A percentile compares a stretch with the other conserved stretches of the same genome.
Evolutionary conservation across 2,113 vertebrate species (phyloP).

Genomic region (Passer montanus): DNA sequence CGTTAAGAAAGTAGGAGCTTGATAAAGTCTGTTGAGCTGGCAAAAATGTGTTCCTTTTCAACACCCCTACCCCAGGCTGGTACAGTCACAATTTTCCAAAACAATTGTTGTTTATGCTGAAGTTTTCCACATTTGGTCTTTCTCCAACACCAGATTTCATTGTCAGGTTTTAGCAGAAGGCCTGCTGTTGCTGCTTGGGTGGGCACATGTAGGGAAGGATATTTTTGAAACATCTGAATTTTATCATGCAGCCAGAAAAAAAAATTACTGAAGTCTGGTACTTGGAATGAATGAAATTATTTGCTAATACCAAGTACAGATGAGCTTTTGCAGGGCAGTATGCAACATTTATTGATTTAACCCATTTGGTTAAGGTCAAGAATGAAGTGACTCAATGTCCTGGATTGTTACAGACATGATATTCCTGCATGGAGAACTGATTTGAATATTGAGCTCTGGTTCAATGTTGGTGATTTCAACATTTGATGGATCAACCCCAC

Average conservation of each 20-base stretch:
- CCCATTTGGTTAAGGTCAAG: conserved; percentile 11
- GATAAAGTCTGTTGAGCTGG: background rate
- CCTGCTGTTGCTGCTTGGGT: conserved; percentile 35
- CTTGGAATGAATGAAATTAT: background rate
- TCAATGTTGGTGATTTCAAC: conserved; percentile 32
- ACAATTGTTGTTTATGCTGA: background rate
- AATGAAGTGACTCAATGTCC: conserved; percentile 4
- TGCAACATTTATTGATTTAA: conserved; percentile 6
- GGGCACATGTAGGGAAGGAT: background rate
- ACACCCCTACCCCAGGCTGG: background rate
- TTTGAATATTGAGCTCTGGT: conserved; percentile 33
- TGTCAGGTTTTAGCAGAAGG: conserved; percentile 40
- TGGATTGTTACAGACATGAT: background rate
- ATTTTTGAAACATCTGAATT: conserved; percentile 32
- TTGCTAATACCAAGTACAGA: background rate
- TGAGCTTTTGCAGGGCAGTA: background rate
- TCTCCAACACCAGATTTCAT: conserved; percentile 9
- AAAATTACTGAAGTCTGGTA: background rate
- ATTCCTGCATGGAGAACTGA: background rate
- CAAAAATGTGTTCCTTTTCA: background rate
- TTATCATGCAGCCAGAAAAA: background rate
- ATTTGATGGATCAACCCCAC: conserved; percentile 1
- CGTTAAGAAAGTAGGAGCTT: background rate
- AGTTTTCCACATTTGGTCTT: background rate
- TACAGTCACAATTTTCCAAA: background rate